A percentile compares a stretch with the other conserved stretches of the same genome.
These are phyloP conservation scores for Triops longicaudatus DNA, from an alignment of 1,140 invertebrate species.

Conservation along the genomic window DNA sequence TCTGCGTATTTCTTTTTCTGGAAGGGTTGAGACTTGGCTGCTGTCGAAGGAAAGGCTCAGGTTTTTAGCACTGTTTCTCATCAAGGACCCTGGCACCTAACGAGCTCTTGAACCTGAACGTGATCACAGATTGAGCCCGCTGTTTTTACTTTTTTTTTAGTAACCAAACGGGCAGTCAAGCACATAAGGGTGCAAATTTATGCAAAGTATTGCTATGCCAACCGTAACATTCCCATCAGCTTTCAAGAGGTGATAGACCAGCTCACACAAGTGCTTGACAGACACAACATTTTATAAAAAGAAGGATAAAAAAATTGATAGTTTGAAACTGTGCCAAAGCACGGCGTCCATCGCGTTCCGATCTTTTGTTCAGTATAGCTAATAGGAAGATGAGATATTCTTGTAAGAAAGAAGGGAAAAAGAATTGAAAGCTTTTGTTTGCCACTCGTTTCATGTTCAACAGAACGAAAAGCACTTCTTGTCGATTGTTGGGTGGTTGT, in stretches of 20 bases:
- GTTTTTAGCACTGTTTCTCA: not conserved
- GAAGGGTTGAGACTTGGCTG: not conserved
- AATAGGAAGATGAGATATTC: not conserved
- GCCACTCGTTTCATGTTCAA: too few species aligned
- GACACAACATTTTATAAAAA: not conserved
- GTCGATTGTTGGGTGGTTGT: too few species aligned
- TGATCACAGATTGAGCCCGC: not conserved
- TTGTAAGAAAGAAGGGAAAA: not conserved
- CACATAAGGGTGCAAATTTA: not conserved
- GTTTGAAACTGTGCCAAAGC: slow-evolving; percentile 3
- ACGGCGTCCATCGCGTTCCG: not conserved
- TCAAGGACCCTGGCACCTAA: not conserved
- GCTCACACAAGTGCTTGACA: not conserved
- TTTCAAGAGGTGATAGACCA: not conserved
- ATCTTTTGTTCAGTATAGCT: not conserved
- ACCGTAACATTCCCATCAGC: not conserved
- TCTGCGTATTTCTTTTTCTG: not conserved
- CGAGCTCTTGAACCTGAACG: not conserved
- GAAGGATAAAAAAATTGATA: not conserved
- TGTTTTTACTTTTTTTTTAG: not conserved
- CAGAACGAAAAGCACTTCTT: too few species aligned
- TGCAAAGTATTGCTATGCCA: not conserved
- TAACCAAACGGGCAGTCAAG: not conserved
- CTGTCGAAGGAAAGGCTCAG: not conserved
- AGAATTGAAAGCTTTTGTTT: not conserved